Conservation (phyloP, 2,797 vertebrate genomes). For the Halcyon leucocephala region DNA sequence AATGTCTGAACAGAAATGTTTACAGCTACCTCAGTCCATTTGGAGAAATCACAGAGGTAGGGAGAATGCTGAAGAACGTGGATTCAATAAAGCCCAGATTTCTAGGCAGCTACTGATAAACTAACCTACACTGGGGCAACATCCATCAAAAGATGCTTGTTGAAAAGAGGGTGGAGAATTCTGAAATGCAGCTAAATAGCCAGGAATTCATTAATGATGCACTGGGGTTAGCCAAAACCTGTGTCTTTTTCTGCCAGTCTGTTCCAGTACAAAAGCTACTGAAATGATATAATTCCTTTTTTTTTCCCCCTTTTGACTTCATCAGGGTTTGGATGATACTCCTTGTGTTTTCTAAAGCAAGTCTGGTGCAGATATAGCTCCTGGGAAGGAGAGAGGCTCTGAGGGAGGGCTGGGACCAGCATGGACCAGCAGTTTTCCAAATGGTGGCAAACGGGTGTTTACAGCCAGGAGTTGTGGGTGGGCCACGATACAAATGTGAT, state of each 20-base stretch:
- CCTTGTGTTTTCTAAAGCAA: neutral
- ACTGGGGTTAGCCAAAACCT: neutral
- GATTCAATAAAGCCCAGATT: neutral
- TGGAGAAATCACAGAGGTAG: neutral
- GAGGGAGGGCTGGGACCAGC: neutral
- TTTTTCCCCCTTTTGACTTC: neutral
- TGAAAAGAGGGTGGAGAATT: neutral
- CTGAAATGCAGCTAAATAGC: neutral
- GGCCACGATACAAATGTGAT: neutral
- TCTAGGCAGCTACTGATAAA: neutral
- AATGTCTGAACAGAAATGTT: fast-evolving
- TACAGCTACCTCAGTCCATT: neutral
- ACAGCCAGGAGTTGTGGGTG: neutral
- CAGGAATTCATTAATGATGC: neutral
- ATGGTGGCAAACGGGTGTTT: fast-evolving
- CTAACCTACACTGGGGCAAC: neutral
- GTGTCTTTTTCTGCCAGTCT: neutral
- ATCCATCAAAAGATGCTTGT: neutral
- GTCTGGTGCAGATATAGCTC: neutral
- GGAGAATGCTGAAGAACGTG: neutral
- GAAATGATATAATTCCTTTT: neutral
- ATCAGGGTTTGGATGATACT: neutral
- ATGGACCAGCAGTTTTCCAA: neutral
- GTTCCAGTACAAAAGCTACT: neutral
- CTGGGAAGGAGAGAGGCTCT: neutral